Base-by-base conservation (phyloP, 2,797 vertebrate genomes). In the Squalus acanthias region DNA sequence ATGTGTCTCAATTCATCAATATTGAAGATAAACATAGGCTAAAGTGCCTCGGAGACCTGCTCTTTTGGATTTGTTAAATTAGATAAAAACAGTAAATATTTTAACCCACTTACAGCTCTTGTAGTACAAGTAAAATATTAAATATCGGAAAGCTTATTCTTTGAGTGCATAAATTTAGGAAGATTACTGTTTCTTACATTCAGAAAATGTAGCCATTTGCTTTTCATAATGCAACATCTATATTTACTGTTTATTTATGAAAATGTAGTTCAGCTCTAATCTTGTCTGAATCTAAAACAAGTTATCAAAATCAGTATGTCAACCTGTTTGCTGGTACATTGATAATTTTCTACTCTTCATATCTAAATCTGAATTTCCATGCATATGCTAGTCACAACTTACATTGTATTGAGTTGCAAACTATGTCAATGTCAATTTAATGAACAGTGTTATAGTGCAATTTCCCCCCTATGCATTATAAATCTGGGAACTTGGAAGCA, bases 401-500 rank as follows among this genome's bases (percentile, higher is more conserved):
- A n/a, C 33, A 17, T 95, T 95, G 29, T 12, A 76, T 57, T 95
- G 29, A 74, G 46, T 95, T 74, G 69, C 70, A 57, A n/a, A 60
- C 50, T 95, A 33, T 76, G 70, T 76, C 50, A 57, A 76, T 74
- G 70, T 76, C 70, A 95, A 22, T 53, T 76, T 76, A 95, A 76
- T 95, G 94, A 76, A 95, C 70, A 95, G 70, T 95, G 94, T 74
- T 72, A 69, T 9, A 95, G 39, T 33, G 39, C 93, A 95, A 95
- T 76, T 53, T 95, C 17, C 70, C 70, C n/a, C 94, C n/a, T n/a
- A n/a, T 76, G 50, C 50, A 95, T 76, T 39, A 95, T 74, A 57
- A 74, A 95, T 95, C 94, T 57, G 50, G 53, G 70, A 70, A 74
- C 69, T 95, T 95, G 39, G 94, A 95, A 95, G 29, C 94, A 95